A percentile compares a stretch with the other conserved stretches of the same genome.
Conservation (phyloP, 1,140 invertebrate genomes). For the Euwallacea similis region DNA sequence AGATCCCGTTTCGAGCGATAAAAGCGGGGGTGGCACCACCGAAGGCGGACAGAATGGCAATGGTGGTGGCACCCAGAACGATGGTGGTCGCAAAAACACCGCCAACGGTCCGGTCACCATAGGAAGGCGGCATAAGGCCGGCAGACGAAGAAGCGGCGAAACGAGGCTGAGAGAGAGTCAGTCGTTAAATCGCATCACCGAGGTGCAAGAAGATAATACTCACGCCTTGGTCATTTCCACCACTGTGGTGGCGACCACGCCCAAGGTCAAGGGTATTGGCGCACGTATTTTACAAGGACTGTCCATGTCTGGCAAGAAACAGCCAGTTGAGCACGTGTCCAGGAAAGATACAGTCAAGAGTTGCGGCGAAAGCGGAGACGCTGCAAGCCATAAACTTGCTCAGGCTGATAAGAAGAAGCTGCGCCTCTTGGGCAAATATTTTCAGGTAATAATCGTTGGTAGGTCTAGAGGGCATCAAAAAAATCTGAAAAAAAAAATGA, state of each 20-base stretch:
- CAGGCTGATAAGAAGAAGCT: constrained; percentile 58
- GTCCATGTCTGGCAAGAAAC: constrained; percentile 36
- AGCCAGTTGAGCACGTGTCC: constrained; percentile 29
- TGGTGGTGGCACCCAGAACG: constrained; percentile 47
- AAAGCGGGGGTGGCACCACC: constrained; percentile 30
- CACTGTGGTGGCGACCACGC: constrained; percentile 44
- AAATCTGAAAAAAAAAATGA: background rate
- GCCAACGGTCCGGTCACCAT: constrained; percentile 48
- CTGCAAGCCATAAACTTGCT: constrained; percentile 7
- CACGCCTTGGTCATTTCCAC: constrained; percentile 47
- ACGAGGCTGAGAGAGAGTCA: constrained; percentile 76
- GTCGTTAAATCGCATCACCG: constrained; percentile 76
- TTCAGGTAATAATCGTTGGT: constrained; percentile 45
- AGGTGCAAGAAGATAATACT: constrained; percentile 65
- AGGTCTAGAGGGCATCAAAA: no score
- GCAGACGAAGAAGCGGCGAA: constrained; percentile 63
- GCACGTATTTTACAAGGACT: constrained; percentile 43
- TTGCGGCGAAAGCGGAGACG: constrained; percentile 3
- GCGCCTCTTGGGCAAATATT: constrained; percentile 65
- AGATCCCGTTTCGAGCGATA: background rate
- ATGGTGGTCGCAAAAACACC: constrained; percentile 52
- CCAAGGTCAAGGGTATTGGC: constrained; percentile 49
- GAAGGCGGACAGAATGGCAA: constrained; percentile 45
- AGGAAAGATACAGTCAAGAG: constrained; percentile 36
- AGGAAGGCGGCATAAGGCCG: constrained; percentile 58